Percentiles rank a stretch among this genome's conserved stretches.
Conservation (phyloP, 2,797 vertebrate species). For the Lacerta viridis region DNA sequence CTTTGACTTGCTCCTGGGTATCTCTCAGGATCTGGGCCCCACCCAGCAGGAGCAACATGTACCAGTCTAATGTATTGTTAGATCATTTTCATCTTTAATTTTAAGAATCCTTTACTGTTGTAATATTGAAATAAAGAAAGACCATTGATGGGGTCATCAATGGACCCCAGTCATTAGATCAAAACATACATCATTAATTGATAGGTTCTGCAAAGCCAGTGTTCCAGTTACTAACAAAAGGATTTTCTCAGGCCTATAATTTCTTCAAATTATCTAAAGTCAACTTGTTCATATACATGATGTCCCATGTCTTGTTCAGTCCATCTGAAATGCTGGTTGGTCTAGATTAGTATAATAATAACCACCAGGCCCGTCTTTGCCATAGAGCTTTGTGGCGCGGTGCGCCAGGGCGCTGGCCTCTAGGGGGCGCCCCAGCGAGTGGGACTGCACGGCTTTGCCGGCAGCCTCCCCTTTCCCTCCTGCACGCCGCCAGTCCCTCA, state of each 20-base stretch:
- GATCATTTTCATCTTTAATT: background rate
- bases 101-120: background rate
- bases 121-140: slow-evolving; percentile 16
- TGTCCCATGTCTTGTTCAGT: background rate
- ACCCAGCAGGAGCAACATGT: background rate
- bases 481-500: too few relatives aligned
- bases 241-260: background rate
- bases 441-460: too few relatives aligned
- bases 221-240: background rate
- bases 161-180: background rate
- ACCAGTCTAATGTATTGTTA: background rate
- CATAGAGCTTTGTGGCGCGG: too few relatives aligned
- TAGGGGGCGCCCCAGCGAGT: too few relatives aligned
- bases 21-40: background rate
- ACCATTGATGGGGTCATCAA: background rate
- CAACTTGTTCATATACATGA: background rate
- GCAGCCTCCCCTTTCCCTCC: too few relatives aligned
- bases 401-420: too few relatives aligned
- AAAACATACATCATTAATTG: background rate
- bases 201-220: background rate
- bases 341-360: background rate
- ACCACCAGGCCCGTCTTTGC: too few relatives aligned
- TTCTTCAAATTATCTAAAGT: background rate
- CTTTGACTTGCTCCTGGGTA: background rate
- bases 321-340: background rate